Base-by-base conservation (phyloP, 2,113 vertebrate species). In the Toxostoma redivivum region DNA sequence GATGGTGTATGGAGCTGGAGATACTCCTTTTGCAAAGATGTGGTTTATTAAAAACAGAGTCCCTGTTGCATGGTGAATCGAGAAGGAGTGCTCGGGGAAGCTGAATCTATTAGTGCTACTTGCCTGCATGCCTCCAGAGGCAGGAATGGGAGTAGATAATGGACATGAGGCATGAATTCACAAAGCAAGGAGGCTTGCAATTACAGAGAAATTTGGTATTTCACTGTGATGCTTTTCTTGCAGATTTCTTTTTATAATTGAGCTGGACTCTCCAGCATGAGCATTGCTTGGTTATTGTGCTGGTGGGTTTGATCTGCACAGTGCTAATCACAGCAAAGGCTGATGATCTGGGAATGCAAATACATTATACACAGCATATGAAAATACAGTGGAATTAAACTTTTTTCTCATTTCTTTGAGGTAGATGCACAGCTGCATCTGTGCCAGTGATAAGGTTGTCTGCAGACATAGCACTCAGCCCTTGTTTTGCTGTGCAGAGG, bases 1-100 rank as follows among this genome's bases (percentile, higher is more conserved):
- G 82, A 50, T 80, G 80, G 73, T 9, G 35, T 86, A 53, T 53
- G 65, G 17, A 0, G 0, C 48, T 53, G 65, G 17, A 0, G 0
- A 56, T 31, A 44, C 1, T 64, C 80, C 81, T 91, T 78, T 64
- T 84, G 72, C 81, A 56, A 66, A 54, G 72, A 37, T 48, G n/a
- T 45, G 64, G 47, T 42, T 86, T 81, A 66, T 90, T 90, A 58
- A 81, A 60, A 50, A 60, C 56, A 37, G 37, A 42, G 54, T 31
- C 78, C 54, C 58, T 3, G 1, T 15, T 2, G 2, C 18, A 18
- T 81, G 83, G 81, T 69, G 58, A 73, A 73, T 61, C 1, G 17
- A 77, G 88, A 56, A 54, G 54, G 83, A 80, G 71, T 25, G 9
- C 76, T 69, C 0, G 0, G 25, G 74, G 72, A 92, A 56, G 25